Evolutionary conservation across 2,888 invertebrate genomes (phyloP).

Genomic region (Synergus japonicus): DNA sequence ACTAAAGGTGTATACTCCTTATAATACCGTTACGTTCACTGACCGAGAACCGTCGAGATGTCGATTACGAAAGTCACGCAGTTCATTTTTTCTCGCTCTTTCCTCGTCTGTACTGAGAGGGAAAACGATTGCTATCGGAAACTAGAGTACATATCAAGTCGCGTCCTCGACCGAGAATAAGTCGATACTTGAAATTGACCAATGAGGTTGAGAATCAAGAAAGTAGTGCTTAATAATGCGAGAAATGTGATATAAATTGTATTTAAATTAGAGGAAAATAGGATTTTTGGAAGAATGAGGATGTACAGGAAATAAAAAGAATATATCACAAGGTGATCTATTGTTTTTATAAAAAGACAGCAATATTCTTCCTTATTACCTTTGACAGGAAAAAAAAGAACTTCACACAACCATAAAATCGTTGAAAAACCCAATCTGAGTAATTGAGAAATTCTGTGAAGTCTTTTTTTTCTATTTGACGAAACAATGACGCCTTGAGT

Average conservation of each 20-base stretch:
- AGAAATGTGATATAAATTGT: neutral
- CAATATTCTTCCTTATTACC: too few species aligned
- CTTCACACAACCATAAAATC: conserved; percentile 2
- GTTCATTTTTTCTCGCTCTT: conserved; percentile 44
- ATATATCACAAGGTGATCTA: too few species aligned
- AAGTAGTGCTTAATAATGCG: neutral
- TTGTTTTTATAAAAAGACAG: too few species aligned
- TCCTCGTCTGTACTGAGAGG: conserved; percentile 12
- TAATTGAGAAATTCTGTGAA: conserved; percentile 23
- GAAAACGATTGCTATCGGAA: conserved; percentile 23
- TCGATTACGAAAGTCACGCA: conserved; percentile 60
- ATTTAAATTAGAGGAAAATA: neutral
- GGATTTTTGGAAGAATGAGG: neutral
- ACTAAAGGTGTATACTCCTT: neutral
- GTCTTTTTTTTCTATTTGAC: conserved; percentile 19
- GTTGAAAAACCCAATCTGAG: neutral
- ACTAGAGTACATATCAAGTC: conserved; percentile 9
- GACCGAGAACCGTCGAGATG: conserved; percentile 62
- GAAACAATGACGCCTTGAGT: conserved; percentile 4
- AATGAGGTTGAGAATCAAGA: neutral
- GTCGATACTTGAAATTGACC: conserved; percentile 6
- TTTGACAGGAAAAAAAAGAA: too few species aligned
- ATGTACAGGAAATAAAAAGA: too few species aligned
- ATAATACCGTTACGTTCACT: conserved; percentile 71
- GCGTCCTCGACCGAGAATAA: conserved; percentile 49